phyloP scores from a whole-genome alignment of 1,140 invertebrate genomes.

The Zaprionus ornatus region DNA sequence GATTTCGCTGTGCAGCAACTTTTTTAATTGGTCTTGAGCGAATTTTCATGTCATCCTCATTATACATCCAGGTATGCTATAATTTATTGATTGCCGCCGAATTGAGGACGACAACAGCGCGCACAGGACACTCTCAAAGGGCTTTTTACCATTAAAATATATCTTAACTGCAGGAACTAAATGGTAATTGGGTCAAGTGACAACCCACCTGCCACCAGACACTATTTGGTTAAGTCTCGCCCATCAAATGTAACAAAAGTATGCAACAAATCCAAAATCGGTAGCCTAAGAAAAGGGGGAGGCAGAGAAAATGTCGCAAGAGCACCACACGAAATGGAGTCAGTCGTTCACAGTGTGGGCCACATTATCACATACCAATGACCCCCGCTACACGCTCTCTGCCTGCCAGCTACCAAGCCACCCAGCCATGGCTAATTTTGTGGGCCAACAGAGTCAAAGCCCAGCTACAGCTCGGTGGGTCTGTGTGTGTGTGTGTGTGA shows the following conservation, averaged over 20 bases:
- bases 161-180: neutral
- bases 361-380: slow-evolving; percentile 36
- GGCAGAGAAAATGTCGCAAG: slow-evolving; percentile 33
- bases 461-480: neutral
- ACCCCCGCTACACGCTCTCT: slow-evolving; percentile 5
- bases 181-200: slow-evolving; percentile 70
- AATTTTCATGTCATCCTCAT: neutral
- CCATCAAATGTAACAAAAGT: slow-evolving; percentile 24
- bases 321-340: slow-evolving; percentile 17
- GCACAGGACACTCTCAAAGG: neutral
- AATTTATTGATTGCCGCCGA: neutral
- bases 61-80: neutral
- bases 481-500: neutral
- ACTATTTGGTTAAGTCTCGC: slow-evolving; percentile 9
- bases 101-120: neutral
- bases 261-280: slow-evolving; percentile 43
- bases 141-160: slow-evolving; percentile 21
- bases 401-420: neutral
- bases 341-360: slow-evolving; percentile 16
- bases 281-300: neutral
- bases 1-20: neutral
- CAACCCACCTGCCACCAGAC: slow-evolving; percentile 30
- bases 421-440: slow-evolving; percentile 34
- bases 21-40: neutral
- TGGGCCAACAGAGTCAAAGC: slow-evolving; percentile 32